Evolutionary conservation across 2,797 vertebrate species (phyloP), one percentile per base, ranked within the genome.

Genomic region (Gymnoscopelus braueri): DNA sequence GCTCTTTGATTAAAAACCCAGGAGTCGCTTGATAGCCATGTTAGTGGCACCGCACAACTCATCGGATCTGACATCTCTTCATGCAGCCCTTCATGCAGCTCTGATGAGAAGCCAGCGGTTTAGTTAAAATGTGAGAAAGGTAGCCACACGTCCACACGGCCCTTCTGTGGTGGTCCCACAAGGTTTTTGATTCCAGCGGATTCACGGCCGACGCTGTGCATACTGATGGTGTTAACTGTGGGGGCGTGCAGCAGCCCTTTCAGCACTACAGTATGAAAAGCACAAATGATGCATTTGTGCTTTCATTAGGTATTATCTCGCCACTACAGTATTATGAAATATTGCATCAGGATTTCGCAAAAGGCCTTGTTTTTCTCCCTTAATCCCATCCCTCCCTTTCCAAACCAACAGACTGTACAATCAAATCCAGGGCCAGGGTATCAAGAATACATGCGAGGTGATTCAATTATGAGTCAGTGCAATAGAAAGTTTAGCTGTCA

Each of bases 1-100:
- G 52, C 63, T 44, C 79, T 88, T 83, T 91, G 88, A 89, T 88
- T 88, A 87, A 82, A 83, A 78, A 81, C 64, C 77, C 67, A 60
- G 67, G 26, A 65, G 79, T 81, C 81, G 88, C 87, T 69, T 69
- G 67, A 74, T 79, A 78, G 77, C 75, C 44, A 60, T n/a, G 5
- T 74, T 86, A 39, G 35, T 63, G 86, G 88, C 84, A 82, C 69
- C 72, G 77, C 87, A 81, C 73, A 88, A 84, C 69, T 70, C 55
- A 77, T 79, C 72, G 62, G 64, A 87, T 87, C 77, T 83, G 70
- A 85, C 85, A 79, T 85, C 68, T 75, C 79, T 82, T 82, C 78
- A 78, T 24, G 3, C 74, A 72, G 58, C 19, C 14, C 24, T 66
- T 64, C 67, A 32, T 8, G 49, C 5, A 24, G 54, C 73, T 66